Evolutionary conservation across 92 coral and sea anemone genomes (phyloP), one percentile per base, ranked within the genome.

Genomic region (Epizoanthus rinbou): DNA sequence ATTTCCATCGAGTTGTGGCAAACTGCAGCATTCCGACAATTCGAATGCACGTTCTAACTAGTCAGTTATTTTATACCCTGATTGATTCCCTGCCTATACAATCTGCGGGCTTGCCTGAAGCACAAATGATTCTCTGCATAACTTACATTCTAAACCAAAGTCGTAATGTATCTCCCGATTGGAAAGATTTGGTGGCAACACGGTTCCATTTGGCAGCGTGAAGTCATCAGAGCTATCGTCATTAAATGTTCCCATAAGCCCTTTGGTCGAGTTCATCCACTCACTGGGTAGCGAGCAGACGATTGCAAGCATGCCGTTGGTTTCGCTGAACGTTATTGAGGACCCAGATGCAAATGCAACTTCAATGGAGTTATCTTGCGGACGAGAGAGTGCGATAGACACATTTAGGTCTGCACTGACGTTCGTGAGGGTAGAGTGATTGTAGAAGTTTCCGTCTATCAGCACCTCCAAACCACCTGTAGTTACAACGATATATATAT

Each of bases 221-320:
- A 78, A 90, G 86, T 90, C 93, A 70, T 90, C 90, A 19, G 47
- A 76, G 8, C 86, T 75, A 73, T 91, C 16, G 87, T 80, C 95
- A 56, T 89, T 86, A 86, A 86, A 90, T 9, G 90, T 88, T 33
- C 93, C 93, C 73, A 90, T 78, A 50, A 90, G 86, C 10, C 93
- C 93, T 68, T 45, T 90, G 66, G 91, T 90, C 25, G 31, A 57
- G 73, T 87, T 87, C 74, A 79, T 80, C 58, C 25, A 90, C 58
- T 58, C 69, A 0, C 83, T 86, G 14, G 80, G 79, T 1, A 79
- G 67, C n/a, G 86, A 74, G 13, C 87, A 57, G 0, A 83, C 88
- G 5, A 90, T 87, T 43, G 86, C 67, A 83, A 90, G 57, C 93
- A 90, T 72, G 3, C 68, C 75, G 21, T 78, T 80, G 22, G 72